A percentile compares a stretch with the other conserved stretches of the same genome.
Conservation (phyloP, 2,888 invertebrate species). For the Xestia sexstrigata region DNA sequence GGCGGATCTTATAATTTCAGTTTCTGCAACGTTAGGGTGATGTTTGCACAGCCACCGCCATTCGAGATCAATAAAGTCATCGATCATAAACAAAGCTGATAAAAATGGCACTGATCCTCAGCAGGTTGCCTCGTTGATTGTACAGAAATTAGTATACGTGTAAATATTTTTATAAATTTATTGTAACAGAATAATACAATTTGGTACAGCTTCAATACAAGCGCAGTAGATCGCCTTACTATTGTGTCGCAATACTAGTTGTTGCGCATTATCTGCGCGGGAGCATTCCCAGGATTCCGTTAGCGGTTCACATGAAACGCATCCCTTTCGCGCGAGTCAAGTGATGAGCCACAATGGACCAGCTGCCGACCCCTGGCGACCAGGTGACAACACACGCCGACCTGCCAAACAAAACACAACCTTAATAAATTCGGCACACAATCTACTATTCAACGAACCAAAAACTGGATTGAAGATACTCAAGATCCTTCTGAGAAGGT, state of each 20-base stretch:
- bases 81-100: not conserved
- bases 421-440: conserved; percentile 54
- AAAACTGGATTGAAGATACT: conserved; percentile 66
- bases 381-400: conserved; percentile 81
- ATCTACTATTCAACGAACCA: conserved; percentile 46
- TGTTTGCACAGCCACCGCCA: not conserved
- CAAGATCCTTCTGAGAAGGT: conserved; percentile 67
- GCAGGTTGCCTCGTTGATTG: conserved; percentile 9
- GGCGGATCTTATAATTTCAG: not conserved
- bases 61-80: conserved; percentile 21
- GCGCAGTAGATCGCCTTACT: conserved; percentile 78
- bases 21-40: not conserved
- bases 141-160: conserved; percentile 32
- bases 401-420: conserved; percentile 66
- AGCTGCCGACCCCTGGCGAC: conserved; percentile 82
- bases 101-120: not conserved
- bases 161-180: conserved; percentile 50
- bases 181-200: conserved; percentile 42
- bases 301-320: conserved; percentile 85
- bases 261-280: conserved; percentile 76
- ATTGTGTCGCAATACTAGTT: conserved; percentile 76
- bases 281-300: conserved; percentile 86
- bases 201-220: conserved; percentile 55
- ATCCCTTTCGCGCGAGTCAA: conserved; percentile 89
- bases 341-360: conserved; percentile 87